These are phyloP conservation scores for Leucoraja ocellata DNA, from an alignment of 2,797 vertebrate genomes.

Conservation along the genomic window DNA sequence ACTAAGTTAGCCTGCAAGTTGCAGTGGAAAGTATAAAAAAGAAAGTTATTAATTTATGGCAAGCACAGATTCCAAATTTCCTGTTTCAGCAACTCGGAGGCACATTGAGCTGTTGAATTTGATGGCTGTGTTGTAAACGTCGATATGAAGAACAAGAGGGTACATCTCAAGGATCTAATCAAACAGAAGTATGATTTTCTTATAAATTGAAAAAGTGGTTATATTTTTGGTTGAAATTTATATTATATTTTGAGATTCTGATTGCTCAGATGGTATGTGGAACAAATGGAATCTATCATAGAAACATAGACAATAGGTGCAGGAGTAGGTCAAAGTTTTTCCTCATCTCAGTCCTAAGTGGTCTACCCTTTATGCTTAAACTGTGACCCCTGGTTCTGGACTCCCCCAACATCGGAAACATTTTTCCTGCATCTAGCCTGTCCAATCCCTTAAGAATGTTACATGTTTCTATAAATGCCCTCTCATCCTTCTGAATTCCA, in stretches of 20 bases:
- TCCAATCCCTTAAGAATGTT: too few relatives aligned
- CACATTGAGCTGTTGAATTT: not conserved
- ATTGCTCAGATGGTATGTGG: not conserved
- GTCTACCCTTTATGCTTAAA: too few relatives aligned
- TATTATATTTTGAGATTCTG: not conserved
- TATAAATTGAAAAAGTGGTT: not conserved
- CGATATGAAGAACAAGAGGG: not conserved
- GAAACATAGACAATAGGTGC: too few relatives aligned
- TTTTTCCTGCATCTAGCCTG: too few relatives aligned
- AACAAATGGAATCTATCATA: not conserved
- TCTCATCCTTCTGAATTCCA: too few relatives aligned
- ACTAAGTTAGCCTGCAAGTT: not conserved
- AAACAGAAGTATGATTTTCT: not conserved
- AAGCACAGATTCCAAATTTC: not conserved
- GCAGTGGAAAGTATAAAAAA: not conserved
- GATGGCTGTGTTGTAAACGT: not conserved
- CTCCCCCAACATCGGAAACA: too few relatives aligned
- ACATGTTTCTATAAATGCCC: too few relatives aligned
- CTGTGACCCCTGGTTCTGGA: too few relatives aligned
- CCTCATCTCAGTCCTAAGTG: too few relatives aligned
- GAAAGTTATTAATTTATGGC: not conserved
- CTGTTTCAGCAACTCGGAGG: not conserved
- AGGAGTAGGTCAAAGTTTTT: too few relatives aligned
- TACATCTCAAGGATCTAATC: not conserved
- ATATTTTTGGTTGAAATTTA: not conserved